Conservation (phyloP, 2,113 vertebrate genomes). For the Orcinus orca region DNA sequence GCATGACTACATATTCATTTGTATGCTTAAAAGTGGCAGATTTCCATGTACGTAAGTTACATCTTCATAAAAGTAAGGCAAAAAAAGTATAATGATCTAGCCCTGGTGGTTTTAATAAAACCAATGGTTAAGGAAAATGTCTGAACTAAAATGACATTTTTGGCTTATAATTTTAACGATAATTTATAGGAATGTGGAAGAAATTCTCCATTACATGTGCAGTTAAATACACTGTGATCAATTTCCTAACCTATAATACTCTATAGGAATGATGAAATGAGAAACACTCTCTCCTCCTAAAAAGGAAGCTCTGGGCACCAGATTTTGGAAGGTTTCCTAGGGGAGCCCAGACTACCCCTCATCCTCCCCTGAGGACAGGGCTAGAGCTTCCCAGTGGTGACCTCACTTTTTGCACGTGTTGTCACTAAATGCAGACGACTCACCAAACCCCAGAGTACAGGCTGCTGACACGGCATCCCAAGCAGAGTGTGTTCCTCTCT, state of each 20-base stretch:
- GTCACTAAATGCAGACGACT: neutral
- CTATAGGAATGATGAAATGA: neutral
- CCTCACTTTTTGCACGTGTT: too few species aligned
- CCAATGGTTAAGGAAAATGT: neutral
- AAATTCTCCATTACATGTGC: neutral
- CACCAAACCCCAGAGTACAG: accelerated
- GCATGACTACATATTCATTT: neutral
- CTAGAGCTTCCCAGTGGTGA: too few species aligned
- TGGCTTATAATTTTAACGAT: neutral
- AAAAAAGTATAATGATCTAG: neutral
- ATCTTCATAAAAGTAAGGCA: neutral
- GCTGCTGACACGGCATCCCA: neutral
- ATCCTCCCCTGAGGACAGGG: too few species aligned
- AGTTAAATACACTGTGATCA: neutral
- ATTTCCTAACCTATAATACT: neutral
- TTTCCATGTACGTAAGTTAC: neutral
- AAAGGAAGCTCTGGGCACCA: neutral
- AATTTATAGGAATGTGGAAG: neutral
- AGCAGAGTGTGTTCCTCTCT: neutral
- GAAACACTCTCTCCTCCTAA: neutral
- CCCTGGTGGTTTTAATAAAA: neutral
- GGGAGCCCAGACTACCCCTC: neutral
- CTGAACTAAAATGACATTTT: neutral
- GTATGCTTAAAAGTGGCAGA: neutral
- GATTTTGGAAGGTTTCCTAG: neutral